Evolutionary conservation across 2,113 vertebrate genomes (phyloP).

Genomic region (Oryctolagus cuniculus): mOryCun1.1 NC_091442.1:35632501-35633000

Average conservation of each 20-base stretch:
- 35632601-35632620: background rate
- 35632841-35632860: too few species aligned
- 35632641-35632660: background rate
- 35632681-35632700: background rate
- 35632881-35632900: too few species aligned
- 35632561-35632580: slow-evolving; percentile 27
- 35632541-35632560: background rate
- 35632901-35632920: too few species aligned
- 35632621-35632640: background rate
- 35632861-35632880: too few species aligned
- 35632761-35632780: background rate
- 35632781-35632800: too few species aligned
- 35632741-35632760: background rate
- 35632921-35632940: too few species aligned
- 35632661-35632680: background rate
- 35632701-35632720: background rate
- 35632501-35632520: background rate
- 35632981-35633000: too few species aligned
- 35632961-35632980: too few species aligned
- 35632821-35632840: too few species aligned
- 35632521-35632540: background rate
- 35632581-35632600: background rate
- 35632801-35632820: too few species aligned
- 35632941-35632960: too few species aligned
- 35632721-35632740: background rate